Evolutionary conservation across 2,113 vertebrate genomes (phyloP).

Genomic region (Apeltes quadracus): DNA sequence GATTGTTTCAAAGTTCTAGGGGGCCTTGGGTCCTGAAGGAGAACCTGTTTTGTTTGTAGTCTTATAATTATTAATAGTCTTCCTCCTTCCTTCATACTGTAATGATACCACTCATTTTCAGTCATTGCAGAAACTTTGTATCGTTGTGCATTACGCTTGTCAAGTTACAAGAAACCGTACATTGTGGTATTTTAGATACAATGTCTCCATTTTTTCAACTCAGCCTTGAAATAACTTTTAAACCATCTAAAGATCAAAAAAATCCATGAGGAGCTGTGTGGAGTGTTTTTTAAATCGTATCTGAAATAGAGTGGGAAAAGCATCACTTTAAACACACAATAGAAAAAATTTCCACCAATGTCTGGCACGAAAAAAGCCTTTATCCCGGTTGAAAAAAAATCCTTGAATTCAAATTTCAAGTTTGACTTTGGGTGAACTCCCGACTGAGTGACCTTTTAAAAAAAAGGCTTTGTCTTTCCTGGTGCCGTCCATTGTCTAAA

Average conservation of each 20-base stretch:
- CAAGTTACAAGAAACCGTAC: neutral
- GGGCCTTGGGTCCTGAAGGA: neutral
- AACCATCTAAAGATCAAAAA: neutral
- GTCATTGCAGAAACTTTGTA: neutral
- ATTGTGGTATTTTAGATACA: neutral
- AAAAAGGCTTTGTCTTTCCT: constrained; percentile 30
- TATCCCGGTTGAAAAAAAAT: neutral
- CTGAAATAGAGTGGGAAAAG: neutral
- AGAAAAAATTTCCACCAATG: neutral
- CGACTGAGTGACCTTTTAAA: constrained; percentile 21
- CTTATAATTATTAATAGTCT: too few species aligned
- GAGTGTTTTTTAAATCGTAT: neutral
- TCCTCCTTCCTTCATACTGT: too few species aligned
- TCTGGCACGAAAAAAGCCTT: neutral
- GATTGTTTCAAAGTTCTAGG: constrained; percentile 11
- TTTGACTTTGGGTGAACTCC: constrained; percentile 1
- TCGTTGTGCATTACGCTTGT: neutral
- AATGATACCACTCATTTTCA: constrained; percentile 3
- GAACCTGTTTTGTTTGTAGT: neutral
- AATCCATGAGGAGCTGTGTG: neutral
- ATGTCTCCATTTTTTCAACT: neutral
- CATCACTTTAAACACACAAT: too few species aligned
- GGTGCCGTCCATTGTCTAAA: constrained; percentile 8
- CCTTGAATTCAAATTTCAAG: neutral
- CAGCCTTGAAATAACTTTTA: neutral